These are phyloP conservation scores for Ganaspis brasiliensis DNA, from an alignment of 2,888 invertebrate genomes.

Conservation along the genomic window DNA sequence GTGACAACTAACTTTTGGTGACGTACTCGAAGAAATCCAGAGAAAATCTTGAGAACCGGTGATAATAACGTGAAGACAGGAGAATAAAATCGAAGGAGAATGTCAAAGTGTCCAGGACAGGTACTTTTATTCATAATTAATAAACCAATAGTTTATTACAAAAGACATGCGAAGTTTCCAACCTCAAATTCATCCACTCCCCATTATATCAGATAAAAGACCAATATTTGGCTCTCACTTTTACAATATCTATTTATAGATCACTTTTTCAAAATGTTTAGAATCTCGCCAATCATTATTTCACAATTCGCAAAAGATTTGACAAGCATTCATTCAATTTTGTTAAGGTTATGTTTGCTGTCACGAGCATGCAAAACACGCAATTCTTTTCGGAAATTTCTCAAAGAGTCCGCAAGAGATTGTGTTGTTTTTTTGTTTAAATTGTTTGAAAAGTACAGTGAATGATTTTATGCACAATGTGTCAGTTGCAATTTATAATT, in stretches of 20 bases:
- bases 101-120: slow-evolving; percentile 25
- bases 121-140: slow-evolving; percentile 13
- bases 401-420: slow-evolving; percentile 11
- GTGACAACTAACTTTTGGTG: slow-evolving; percentile 24
- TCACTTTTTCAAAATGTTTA: not conserved
- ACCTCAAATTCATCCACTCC: slow-evolving; percentile 1
- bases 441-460: not conserved
- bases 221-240: not conserved
- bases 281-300: not conserved
- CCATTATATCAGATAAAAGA: not conserved
- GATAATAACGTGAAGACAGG: not conserved
- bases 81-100: slow-evolving; percentile 12
- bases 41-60: slow-evolving; percentile 21
- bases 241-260: not conserved
- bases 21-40: slow-evolving; percentile 12
- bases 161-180: slow-evolving; percentile 16
- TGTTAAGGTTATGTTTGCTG: slow-evolving; percentile 53
- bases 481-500: slow-evolving; percentile 14
- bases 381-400: slow-evolving; percentile 35
- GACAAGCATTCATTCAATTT: slow-evolving; percentile 25
- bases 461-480: not conserved
- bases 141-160: not conserved
- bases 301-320: not conserved
- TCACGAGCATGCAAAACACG: slow-evolving; percentile 31
- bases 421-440: not conserved